Evolutionary conservation across 2,797 vertebrate genomes (phyloP), one percentile per base, ranked within the genome.

Genomic region (Anguilla obscura): DNA sequence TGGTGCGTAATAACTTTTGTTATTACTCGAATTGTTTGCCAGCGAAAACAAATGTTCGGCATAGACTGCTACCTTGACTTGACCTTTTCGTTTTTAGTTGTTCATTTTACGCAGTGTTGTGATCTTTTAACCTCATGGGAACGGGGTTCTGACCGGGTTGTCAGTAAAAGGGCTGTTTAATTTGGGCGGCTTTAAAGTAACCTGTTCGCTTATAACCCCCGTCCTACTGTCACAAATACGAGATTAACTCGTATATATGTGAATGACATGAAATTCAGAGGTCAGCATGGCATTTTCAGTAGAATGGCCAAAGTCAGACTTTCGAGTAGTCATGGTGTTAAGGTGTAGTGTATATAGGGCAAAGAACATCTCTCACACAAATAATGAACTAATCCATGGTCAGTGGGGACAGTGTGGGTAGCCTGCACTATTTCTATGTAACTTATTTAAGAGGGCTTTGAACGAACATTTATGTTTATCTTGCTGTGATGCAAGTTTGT

Each of bases 1-100:
- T 36, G 63, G 36, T 63, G 60, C 12, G 45, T 48, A 82, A n/a
- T 85, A 50, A 54, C 40, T 52, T 87, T 24, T 84, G 18, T 84
- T 84, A 82, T 56, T 58, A 82, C 79, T 83, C 76, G 30, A 83
- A 69, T 27, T 69, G 21, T 27, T 83, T 83, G 1, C 36, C 58
- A 40, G 12, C 18, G 21, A 87, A 69, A 30, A 52, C 12, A 76
- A 85, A 6, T 6, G 0, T 56, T 71, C 0, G 21, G 36, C n/a
- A 54, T 56, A 71, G 40, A 56, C 45, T 33, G 79, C 21, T 24
- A 56, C 83, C 83, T 85, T 88, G 27, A 58, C 60, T 33, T 85
- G 82, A 88, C 87, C 87, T 85, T 54, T 21, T 85, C 30, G 36
- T 50, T 79, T 71, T 50, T n/a, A 24, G 21, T 82, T 80, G 33